Percentiles rank a stretch among this genome's conserved stretches.
Conservation (phyloP, 2,113 vertebrate species). For the Elephas maximus region DNA sequence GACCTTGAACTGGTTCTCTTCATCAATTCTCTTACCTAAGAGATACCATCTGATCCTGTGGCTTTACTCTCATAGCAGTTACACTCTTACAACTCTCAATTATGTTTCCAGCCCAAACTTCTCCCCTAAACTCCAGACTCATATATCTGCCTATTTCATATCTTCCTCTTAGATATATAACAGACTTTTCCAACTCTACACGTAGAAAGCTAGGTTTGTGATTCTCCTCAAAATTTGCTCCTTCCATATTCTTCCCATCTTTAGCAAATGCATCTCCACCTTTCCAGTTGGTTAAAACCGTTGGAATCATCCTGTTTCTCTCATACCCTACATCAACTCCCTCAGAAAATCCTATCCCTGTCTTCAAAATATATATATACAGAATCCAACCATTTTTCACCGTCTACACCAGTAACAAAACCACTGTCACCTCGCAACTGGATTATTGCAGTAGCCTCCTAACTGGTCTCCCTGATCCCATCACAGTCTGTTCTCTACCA, state of each 20-base stretch:
- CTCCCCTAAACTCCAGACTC: neutral
- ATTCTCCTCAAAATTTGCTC: neutral
- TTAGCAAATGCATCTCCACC: neutral
- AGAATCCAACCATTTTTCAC: neutral
- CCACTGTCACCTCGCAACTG: neutral
- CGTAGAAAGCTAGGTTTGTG: neutral
- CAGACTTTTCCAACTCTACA: neutral
- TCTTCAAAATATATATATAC: neutral
- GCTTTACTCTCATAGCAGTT: neutral
- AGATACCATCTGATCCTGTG: neutral
- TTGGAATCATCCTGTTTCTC: neutral
- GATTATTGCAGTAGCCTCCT: no score
- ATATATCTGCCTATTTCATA: neutral
- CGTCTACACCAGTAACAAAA: neutral
- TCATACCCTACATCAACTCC: neutral
- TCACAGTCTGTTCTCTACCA: neutral
- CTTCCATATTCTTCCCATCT: neutral
- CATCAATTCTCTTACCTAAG: neutral
- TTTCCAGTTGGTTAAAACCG: neutral
- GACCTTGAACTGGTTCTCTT: neutral
- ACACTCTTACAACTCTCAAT: neutral
- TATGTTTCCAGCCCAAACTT: neutral
- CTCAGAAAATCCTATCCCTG: neutral
- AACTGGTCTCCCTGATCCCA: neutral
- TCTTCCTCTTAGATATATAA: neutral